Evolutionary conservation across 2,888 invertebrate species (phyloP).

Genomic region (Ephialtes manifestator): DNA sequence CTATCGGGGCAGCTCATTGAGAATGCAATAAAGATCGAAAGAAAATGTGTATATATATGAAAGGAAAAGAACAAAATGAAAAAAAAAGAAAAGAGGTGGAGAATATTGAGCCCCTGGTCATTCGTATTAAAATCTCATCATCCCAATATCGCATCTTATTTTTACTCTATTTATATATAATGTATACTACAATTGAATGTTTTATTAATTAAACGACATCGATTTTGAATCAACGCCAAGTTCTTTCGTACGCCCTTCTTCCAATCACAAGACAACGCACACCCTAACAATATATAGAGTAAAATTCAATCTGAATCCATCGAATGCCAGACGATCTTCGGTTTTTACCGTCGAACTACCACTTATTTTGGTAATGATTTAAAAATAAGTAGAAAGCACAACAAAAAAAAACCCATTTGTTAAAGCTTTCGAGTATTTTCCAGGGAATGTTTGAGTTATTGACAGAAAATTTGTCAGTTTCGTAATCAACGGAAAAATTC

Average conservation of each 20-base stretch:
- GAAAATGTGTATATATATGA: slow-evolving; percentile 77
- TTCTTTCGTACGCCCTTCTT: neutral
- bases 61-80: slow-evolving; percentile 62
- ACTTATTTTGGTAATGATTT: too few relatives aligned
- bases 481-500: too few relatives aligned
- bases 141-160: slow-evolving; percentile 81
- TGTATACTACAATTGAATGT: slow-evolving; percentile 65
- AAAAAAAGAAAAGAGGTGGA: slow-evolving; percentile 63
- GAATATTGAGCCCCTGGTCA: slow-evolving; percentile 12
- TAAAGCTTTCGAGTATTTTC: too few relatives aligned
- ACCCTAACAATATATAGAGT: too few relatives aligned
- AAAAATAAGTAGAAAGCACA: too few relatives aligned
- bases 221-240: slow-evolving; percentile 64
- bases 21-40: slow-evolving; percentile 66
- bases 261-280: too few relatives aligned
- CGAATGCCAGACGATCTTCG: too few relatives aligned
- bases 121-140: slow-evolving; percentile 71
- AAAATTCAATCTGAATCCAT: too few relatives aligned
- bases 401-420: too few relatives aligned
- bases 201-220: slow-evolving; percentile 66
- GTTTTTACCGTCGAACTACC: too few relatives aligned
- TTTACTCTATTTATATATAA: slow-evolving; percentile 84
- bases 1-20: slow-evolving; percentile 48
- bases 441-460: too few relatives aligned
- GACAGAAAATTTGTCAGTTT: too few relatives aligned